Evolutionary conservation across 2,888 invertebrate genomes (phyloP).

Genomic region (Tridacna crocea): DNA sequence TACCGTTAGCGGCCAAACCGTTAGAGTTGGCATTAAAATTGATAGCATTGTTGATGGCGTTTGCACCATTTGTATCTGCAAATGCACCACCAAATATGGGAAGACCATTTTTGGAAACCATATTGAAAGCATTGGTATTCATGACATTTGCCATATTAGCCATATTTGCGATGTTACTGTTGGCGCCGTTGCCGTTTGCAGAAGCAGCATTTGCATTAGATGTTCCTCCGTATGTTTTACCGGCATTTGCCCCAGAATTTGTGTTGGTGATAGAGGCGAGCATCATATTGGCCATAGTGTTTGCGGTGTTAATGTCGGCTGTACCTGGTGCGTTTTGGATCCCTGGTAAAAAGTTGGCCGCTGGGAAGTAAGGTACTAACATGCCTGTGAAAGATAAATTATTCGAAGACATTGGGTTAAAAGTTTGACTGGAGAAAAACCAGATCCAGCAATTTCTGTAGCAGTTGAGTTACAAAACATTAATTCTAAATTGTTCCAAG

Average conservation of each 20-base stretch:
- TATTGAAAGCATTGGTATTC: conserved; percentile 14
- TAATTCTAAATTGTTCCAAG: too few species aligned
- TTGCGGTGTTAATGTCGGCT: conserved; percentile 13
- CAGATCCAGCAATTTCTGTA: too few species aligned
- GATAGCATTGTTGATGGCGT: neutral
- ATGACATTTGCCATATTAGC: conserved; percentile 31
- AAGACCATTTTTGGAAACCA: neutral
- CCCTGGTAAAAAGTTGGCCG: conserved; percentile 11
- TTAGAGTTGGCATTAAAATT: conserved; percentile 3
- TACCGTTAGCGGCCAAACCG: neutral
- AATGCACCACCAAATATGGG: too few species aligned
- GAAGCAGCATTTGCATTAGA: too few species aligned
- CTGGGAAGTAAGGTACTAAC: conserved; percentile 22
- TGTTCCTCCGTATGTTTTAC: neutral
- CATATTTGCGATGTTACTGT: conserved; percentile 31
- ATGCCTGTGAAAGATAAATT: conserved; percentile 3
- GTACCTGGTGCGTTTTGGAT: conserved; percentile 4
- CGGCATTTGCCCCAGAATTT: neutral
- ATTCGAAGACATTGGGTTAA: too few species aligned
- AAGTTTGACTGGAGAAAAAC: too few species aligned
- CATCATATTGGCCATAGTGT: conserved; percentile 22
- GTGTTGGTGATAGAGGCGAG: conserved; percentile 7
- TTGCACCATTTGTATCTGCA: neutral
- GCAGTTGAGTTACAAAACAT: too few species aligned
- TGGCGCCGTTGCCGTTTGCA: conserved; percentile 14